phyloP scores from a whole-genome alignment of 2,113 vertebrate genomes.

The Sialia sialis region DNA sequence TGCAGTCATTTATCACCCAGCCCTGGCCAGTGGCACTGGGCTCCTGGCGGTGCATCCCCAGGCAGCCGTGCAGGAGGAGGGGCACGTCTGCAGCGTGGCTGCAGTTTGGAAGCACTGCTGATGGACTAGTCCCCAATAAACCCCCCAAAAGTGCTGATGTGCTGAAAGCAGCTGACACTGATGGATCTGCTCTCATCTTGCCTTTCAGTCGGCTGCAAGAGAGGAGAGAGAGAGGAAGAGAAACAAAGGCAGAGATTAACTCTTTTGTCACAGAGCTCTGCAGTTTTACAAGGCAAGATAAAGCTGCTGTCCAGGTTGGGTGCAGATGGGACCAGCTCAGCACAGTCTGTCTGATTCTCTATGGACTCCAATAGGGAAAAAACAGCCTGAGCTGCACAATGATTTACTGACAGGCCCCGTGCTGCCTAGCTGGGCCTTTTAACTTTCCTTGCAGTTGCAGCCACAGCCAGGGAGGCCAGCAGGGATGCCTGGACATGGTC shows the following conservation, averaged over 20 bases:
- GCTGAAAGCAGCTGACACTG: conserved; percentile 86
- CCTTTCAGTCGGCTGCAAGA: conserved; percentile 80
- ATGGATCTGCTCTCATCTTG: conserved; percentile 90
- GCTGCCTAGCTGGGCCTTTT: conserved; percentile 3
- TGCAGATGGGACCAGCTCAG: conserved; percentile 84
- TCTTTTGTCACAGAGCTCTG: conserved; percentile 84
- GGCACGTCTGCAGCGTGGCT: conserved; percentile 67
- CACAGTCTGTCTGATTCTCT: conserved; percentile 73
- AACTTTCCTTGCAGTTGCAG: neutral
- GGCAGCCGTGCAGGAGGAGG: conserved; percentile 62
- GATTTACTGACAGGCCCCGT: conserved; percentile 78
- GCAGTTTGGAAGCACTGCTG: conserved; percentile 81
- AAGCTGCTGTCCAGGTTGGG: conserved; percentile 82
- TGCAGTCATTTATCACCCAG: conserved; percentile 81
- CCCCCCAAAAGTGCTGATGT: conserved; percentile 87
- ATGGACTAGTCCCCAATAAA: conserved; percentile 80
- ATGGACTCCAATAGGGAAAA: conserved; percentile 66
- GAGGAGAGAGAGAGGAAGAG: conserved; percentile 62
- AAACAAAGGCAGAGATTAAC: conserved; percentile 89
- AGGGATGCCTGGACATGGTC: neutral
- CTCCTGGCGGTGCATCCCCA: conserved; percentile 52
- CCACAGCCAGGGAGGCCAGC: neutral
- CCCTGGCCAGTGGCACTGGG: conserved; percentile 66
- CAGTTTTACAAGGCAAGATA: conserved; percentile 86
- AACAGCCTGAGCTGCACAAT: conserved; percentile 74